Percentiles rank a stretch among this genome's conserved stretches.
Evolutionary conservation across 2,797 vertebrate species (phyloP).

Genomic region (Carcharodon carcharias): DNA sequence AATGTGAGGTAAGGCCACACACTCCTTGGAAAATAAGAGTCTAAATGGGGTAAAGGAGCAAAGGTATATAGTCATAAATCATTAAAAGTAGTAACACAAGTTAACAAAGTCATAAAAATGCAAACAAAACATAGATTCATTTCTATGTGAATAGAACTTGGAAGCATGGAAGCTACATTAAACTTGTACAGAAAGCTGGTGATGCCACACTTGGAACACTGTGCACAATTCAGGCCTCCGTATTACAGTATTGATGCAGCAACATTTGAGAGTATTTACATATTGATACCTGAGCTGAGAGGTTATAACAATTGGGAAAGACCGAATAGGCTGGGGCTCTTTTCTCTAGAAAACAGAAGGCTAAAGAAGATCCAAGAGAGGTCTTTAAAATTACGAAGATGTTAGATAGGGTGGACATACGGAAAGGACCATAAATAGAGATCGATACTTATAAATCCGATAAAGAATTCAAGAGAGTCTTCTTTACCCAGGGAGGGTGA

Average conservation of each 20-base stretch:
- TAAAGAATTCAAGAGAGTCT: background rate
- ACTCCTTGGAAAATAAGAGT: background rate
- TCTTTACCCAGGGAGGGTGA: background rate
- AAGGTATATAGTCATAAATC: background rate
- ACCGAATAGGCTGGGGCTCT: background rate
- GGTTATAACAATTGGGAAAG: background rate
- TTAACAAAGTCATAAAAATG: background rate
- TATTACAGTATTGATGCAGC: background rate
- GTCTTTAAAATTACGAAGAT: background rate
- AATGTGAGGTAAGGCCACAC: background rate
- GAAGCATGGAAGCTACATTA: background rate
- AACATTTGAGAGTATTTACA: background rate
- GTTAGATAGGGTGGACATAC: background rate
- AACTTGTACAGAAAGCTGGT: background rate
- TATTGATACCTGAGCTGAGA: background rate
- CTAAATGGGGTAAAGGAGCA: background rate
- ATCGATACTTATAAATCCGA: background rate
- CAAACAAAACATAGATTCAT: background rate
- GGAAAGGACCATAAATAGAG: background rate
- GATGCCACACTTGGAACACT: background rate
- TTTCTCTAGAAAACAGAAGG: background rate
- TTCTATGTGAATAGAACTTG: background rate
- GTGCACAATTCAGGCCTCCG: background rate
- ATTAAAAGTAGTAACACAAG: background rate
- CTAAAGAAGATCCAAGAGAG: background rate